Percentiles rank a stretch among this genome's conserved stretches.
phyloP scores from a whole-genome alignment of 2,888 invertebrate species.

The Herminia tarsipennalis region DNA sequence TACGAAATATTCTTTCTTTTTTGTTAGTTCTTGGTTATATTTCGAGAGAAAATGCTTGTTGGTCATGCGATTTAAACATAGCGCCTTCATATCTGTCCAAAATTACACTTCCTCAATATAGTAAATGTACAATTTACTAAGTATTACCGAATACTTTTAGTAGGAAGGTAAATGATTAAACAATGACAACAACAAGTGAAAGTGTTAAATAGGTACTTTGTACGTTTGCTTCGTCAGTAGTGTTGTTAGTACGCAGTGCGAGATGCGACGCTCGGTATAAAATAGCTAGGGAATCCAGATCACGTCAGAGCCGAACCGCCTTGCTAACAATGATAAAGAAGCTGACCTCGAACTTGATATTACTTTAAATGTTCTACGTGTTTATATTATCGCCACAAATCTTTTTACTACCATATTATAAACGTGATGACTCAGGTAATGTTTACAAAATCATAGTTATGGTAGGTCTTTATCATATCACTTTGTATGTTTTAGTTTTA shows the following conservation, averaged over 20 bases:
- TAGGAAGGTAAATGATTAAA: constrained; percentile 19
- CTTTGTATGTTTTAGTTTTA: too few species aligned
- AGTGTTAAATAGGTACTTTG: constrained; percentile 28
- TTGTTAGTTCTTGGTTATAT: constrained; percentile 56
- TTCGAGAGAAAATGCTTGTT: constrained; percentile 60
- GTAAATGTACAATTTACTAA: constrained; percentile 22
- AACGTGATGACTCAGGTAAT: constrained; percentile 9
- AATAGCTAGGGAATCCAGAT: constrained; percentile 41
- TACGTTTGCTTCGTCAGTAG: constrained; percentile 14
- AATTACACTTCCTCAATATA: constrained; percentile 30
- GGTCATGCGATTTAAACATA: constrained; percentile 64
- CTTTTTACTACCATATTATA: constrained; percentile 9
- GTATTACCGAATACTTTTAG: constrained; percentile 16
- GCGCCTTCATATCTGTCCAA: constrained; percentile 31
- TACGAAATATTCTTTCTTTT: constrained; percentile 62
- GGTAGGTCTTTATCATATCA: neutral
- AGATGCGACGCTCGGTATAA: constrained; percentile 11
- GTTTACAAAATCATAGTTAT: constrained; percentile 5
- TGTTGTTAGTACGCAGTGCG: constrained; percentile 24
- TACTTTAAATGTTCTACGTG: constrained; percentile 28
- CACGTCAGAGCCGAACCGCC: constrained; percentile 47
- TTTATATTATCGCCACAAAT: constrained; percentile 23
- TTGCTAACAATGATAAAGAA: constrained; percentile 50
- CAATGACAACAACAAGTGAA: constrained; percentile 39
- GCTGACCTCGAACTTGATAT: constrained; percentile 55